A percentile compares a stretch with the other conserved stretches of the same genome.
Evolutionary conservation across 2,797 vertebrate genomes (phyloP).

Genomic region (Acanthiza pusilla): DNA sequence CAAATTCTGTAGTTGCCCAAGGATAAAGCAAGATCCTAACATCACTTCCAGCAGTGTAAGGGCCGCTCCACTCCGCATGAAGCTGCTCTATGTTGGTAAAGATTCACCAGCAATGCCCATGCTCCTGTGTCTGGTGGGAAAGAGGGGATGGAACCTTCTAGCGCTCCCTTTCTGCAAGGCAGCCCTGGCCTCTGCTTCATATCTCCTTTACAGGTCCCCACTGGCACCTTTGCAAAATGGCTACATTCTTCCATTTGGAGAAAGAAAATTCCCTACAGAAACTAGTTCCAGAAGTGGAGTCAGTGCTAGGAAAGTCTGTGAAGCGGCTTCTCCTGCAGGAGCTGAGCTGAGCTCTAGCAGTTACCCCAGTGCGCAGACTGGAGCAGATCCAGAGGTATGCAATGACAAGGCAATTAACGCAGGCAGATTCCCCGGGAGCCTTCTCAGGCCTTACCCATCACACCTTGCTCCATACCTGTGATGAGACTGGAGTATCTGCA

Average conservation of each 20-base stretch:
- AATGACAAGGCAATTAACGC: neutral
- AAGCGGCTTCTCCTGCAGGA: neutral
- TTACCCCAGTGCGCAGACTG: neutral
- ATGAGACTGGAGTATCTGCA: neutral
- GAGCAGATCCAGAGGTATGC: neutral
- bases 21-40: constrained; percentile 1
- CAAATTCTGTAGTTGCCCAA: neutral
- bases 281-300: neutral
- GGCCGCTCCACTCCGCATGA: neutral
- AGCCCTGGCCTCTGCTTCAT: neutral
- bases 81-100: neutral
- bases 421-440: neutral
- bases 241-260: neutral
- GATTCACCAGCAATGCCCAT: neutral
- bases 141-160: neutral
- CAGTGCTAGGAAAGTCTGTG: neutral
- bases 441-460: neutral
- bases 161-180: neutral
- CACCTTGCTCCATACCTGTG: neutral
- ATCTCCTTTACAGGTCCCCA: neutral
- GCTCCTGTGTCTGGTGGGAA: neutral
- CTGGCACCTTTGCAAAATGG: neutral
- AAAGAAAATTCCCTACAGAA: neutral
- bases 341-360: neutral
- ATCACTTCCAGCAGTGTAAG: neutral